Evolutionary conservation across 2,113 vertebrate genomes (phyloP), one percentile per base, ranked within the genome.

Genomic region (Calypte anna): DNA sequence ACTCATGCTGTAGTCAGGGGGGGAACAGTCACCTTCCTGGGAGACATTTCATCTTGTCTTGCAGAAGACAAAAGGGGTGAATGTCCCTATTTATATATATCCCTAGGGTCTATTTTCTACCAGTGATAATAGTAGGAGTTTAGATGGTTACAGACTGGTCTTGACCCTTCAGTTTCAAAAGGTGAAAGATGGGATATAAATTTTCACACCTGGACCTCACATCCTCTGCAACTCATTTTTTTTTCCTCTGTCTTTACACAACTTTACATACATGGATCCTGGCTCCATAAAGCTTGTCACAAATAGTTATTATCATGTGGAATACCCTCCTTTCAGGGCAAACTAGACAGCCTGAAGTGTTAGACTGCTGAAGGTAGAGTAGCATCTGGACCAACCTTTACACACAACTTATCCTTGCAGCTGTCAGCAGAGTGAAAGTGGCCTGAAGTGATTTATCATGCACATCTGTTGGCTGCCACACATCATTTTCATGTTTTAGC

Each of bases 201-300:
- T 82, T 38, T 54, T 64, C 50, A 73, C 22, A 67, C 24, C 27
- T 54, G 14, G 16, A 57, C 3, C 22, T 59, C 48, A 7, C 19
- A 11, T 24, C 30, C 24, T 58, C 28, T 55, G 33, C 11, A 38
- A 43, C 8, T 31, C 0, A 0, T 1, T 14, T 10, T 14, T 10
- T 46, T 88, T 18, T 6, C 12, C 43, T 58, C n/a, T 46, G 30
- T 50, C 9, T 83, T 74, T 18, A 14, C 53, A 59, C 44, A 68
- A 25, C 27, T 61, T 91, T 44, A 9, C 10, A 17, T 5, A 1
- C 25, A 36, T 69, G 14, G 9, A 20, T 80, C 46, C 20, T 82
- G 69, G 36, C n/a, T 24, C 3, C 1, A 1, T 55, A 73, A 80
- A 50, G 10, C 43, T 48, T 20, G 0, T 8, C 38, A 66, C 1